Percentiles rank a stretch among this genome's conserved stretches.
Conservation (phyloP, 1,140 invertebrate genomes). For the Potamilus streckersoni region DNA sequence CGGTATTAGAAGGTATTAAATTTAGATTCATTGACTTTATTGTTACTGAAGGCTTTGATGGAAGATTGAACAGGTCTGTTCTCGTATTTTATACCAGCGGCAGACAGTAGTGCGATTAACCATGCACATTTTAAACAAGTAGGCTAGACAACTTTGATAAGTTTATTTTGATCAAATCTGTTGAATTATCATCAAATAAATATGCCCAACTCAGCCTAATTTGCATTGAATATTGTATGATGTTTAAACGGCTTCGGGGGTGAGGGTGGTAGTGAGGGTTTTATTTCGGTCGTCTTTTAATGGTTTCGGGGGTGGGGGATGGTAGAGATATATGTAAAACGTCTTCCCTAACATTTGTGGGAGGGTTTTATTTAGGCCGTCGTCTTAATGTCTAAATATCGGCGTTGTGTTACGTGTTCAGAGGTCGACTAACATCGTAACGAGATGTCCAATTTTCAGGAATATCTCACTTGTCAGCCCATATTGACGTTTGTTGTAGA, state of each 20-base stretch:
- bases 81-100: slow-evolving; percentile 16
- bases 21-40: background rate
- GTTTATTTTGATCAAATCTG: background rate
- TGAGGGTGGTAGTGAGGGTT: no score
- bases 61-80: slow-evolving; percentile 28
- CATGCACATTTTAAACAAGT: background rate
- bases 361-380: no score
- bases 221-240: background rate
- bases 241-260: background rate
- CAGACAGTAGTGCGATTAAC: background rate
- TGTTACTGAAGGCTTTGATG: background rate
- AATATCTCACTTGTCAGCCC: no score
- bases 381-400: no score
- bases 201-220: background rate
- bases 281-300: no score
- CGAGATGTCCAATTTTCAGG: no score
- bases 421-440: no score
- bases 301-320: no score
- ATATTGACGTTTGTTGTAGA: no score
- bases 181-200: background rate
- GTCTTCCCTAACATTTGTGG: no score
- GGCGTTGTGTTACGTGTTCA: no score
- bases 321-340: no score
- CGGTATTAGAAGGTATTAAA: slow-evolving; percentile 59
- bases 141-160: background rate